Percentiles rank a stretch among this genome's conserved stretches.
Conservation (phyloP, 1,140 invertebrate genomes). For the Lanistes nyassanus region DNA sequence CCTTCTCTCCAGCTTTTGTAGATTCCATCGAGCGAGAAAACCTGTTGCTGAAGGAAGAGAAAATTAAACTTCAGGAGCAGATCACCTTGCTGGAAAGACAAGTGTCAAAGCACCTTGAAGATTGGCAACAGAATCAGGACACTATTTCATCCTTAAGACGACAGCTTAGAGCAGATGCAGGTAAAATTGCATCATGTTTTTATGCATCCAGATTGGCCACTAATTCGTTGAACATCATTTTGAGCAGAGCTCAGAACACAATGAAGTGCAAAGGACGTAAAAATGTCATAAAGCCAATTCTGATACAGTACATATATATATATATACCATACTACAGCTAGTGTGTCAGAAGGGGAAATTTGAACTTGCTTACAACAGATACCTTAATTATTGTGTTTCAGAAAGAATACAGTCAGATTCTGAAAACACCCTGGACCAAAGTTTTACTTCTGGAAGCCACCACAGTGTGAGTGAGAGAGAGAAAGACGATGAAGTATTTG, state of each 20-base stretch:
- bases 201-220: not conserved
- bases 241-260: not conserved
- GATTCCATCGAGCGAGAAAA: conserved; percentile 69
- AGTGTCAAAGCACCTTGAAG: conserved; percentile 36
- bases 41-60: conserved; percentile 58
- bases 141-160: conserved; percentile 22
- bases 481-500: conserved; percentile 47
- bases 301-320: no score
- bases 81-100: conserved; percentile 48
- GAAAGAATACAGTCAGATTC: not conserved
- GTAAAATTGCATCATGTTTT: not conserved
- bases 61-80: conserved; percentile 53
- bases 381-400: not conserved
- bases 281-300: no score
- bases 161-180: conserved; percentile 13
- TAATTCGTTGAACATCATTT: not conserved
- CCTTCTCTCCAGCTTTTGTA: conserved; percentile 35
- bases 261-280: not conserved
- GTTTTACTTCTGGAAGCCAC: not conserved
- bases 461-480: not conserved
- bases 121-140: conserved; percentile 32
- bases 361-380: no score
- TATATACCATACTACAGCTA: no score
- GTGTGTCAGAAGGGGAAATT: no score
- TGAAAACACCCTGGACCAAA: conserved; percentile 21